These are phyloP conservation scores for Acholoe squamosa DNA, from an alignment of 2,888 invertebrate genomes.

Conservation along the genomic window DNA sequence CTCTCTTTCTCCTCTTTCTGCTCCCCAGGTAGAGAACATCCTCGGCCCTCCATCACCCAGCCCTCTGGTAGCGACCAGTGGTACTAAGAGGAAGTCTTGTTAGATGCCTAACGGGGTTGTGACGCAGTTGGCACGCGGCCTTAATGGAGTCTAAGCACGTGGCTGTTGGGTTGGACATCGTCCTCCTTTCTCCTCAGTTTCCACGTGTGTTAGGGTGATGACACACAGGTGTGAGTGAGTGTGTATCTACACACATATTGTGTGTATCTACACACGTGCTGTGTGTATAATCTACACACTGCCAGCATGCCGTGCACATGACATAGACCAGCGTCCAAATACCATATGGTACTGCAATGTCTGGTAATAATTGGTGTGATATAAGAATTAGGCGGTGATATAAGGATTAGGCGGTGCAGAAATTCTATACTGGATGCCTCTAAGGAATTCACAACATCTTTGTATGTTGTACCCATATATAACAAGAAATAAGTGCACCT, in stretches of 20 bases:
- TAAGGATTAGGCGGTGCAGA: too few relatives aligned
- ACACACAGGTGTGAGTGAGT: not conserved
- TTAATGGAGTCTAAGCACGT: too few relatives aligned
- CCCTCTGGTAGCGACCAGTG: not conserved
- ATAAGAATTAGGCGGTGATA: too few relatives aligned
- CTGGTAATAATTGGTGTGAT: too few relatives aligned
- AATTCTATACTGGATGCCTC: too few relatives aligned
- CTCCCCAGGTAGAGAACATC: constrained; percentile 5
- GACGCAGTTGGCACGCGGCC: constrained; percentile 32
- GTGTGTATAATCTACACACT: not conserved
- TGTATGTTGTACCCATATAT: too few relatives aligned
- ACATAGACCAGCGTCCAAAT: too few relatives aligned
- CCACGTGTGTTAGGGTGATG: not conserved
- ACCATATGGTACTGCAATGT: too few relatives aligned
- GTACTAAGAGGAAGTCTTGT: not conserved
- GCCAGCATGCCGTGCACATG: not conserved
- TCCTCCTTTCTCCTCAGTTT: too few relatives aligned
- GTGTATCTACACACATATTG: not conserved
- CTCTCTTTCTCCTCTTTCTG: not conserved
- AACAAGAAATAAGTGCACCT: too few relatives aligned
- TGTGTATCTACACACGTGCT: not conserved
- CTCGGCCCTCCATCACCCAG: not conserved
- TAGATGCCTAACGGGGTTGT: not conserved
- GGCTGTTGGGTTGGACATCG: too few relatives aligned
- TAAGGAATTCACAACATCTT: too few relatives aligned